phyloP scores from a whole-genome alignment of 2,797 vertebrate species.

The Myripristis jacobus region DNA sequence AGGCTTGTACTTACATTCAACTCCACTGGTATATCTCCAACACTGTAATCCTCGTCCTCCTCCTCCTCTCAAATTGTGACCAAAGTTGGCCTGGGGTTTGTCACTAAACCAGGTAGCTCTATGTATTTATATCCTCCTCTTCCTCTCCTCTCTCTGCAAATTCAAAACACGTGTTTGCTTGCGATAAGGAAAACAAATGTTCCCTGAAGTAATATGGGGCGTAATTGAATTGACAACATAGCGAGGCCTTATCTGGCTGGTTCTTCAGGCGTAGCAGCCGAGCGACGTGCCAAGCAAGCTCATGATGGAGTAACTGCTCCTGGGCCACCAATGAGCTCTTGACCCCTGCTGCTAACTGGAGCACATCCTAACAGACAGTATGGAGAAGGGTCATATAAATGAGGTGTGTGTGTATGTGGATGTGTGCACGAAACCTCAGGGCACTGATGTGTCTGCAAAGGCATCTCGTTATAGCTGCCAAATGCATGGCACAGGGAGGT shows the following conservation, averaged over 20 bases:
- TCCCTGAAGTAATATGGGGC: constrained; percentile 37
- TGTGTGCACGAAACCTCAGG: constrained; percentile 12
- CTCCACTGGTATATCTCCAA: constrained; percentile 24
- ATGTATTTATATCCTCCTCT: not conserved
- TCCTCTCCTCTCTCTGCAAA: constrained; percentile 22
- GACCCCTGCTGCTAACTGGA: constrained; percentile 58
- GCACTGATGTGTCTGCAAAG: constrained; percentile 18
- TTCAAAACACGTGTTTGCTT: constrained; percentile 25
- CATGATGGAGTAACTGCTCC: constrained; percentile 33
- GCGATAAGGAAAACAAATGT: constrained; percentile 57
- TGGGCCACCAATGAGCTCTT: constrained; percentile 53
- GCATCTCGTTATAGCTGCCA: constrained; percentile 41
- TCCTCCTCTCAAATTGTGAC: constrained; percentile 2
- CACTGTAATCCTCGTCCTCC: constrained; percentile 24
- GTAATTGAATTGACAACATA: constrained; percentile 57
- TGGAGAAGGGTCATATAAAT: constrained; percentile 16
- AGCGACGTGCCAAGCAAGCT: constrained; percentile 1
- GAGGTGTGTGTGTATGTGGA: constrained; percentile 23
- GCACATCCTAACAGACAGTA: constrained; percentile 40
- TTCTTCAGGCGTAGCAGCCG: constrained; percentile 34
- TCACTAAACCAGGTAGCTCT: constrained; percentile 26
- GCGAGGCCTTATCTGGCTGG: constrained; percentile 35
- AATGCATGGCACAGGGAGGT: not conserved
- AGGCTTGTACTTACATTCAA: constrained; percentile 4
- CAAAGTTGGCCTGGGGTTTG: constrained; percentile 15